Evolutionary conservation across 1,140 invertebrate species (phyloP), one percentile per base, ranked within the genome.

Genomic region (Phocides pigmalion): DNA sequence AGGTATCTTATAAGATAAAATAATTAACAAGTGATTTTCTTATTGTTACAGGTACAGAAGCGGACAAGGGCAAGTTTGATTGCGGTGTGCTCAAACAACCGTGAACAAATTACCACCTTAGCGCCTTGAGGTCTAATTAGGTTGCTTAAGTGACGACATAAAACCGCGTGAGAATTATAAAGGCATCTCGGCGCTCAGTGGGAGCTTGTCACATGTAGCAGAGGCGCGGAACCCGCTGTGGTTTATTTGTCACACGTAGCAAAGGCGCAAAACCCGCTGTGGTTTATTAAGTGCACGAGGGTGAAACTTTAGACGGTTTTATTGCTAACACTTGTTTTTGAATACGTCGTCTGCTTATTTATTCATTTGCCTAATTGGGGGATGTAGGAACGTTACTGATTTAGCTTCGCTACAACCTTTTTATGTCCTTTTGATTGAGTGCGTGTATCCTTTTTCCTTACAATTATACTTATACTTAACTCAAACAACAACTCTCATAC

Each of bases 41-140:
- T 35, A 35, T 62, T 50, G 20, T 62, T 63, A 35, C 25, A 63
- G 61, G 61, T 53, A 53, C 15, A 17, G 50, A 25, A 62, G 15
- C 20, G 58, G 22, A 35, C 39, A 12, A 53, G 28, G 41, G 28
- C 39, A 35, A 22, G 41, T 59, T 61, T 49, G 28, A 49, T 47
- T 20, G 19, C 39, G 46, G n/a, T 20, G 16, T 50, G 12, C 22
- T 44, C 50, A 63, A 54, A 20, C 11, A 44, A 53, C 39, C n/a
- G 42, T 63, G 62, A 53, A 63, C 42, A 46, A 25, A 50, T 62
- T 62, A 63, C 49, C 16, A 46, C 42, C 49, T 53, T 46, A 63
- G 51, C 49, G 62, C 39, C 51, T 53, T 41, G 25, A 53, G 62
- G 50, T 64, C 39, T 64, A 64, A 64, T 64, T 64, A 64, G 53